Percentiles rank a stretch among this genome's conserved stretches.
These are phyloP conservation scores for Poeciliopsis infans DNA, from an alignment of 2,797 vertebrate genomes.

Conservation along the genomic window DNA sequence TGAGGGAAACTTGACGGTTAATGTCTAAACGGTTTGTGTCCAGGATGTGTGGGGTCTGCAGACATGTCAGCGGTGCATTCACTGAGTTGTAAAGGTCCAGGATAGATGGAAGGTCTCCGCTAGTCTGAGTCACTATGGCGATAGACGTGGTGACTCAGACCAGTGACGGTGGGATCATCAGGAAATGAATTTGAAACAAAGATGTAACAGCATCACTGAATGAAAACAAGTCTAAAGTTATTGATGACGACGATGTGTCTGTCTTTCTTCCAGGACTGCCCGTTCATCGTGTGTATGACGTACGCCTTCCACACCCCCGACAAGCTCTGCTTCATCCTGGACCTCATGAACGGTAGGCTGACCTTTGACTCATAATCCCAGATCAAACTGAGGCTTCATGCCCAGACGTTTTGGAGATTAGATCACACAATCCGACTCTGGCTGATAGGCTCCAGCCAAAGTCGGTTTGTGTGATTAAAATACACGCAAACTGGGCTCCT, in stretches of 20 bases:
- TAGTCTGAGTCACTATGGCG: neutral
- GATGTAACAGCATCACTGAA: neutral
- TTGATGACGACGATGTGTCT: neutral
- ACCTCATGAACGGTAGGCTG: slow-evolving; percentile 94
- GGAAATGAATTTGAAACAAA: neutral
- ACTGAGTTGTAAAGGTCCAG: neutral
- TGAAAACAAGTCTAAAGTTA: neutral
- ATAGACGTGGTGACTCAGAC: neutral
- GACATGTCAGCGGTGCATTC: neutral
- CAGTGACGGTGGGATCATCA: neutral
- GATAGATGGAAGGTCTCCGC: neutral
- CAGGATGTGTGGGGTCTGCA: neutral
- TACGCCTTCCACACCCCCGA: slow-evolving; percentile 99
- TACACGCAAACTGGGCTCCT: no score
- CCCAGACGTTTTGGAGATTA: slow-evolving; percentile 13
- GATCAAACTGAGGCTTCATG: slow-evolving; percentile 11
- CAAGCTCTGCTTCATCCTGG: slow-evolving; percentile 99
- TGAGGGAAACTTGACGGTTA: neutral
- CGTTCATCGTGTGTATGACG: slow-evolving; percentile 99
- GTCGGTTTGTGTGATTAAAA: no score
- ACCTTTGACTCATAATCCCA: neutral
- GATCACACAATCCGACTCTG: slow-evolving; percentile 25
- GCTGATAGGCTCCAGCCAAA: neutral
- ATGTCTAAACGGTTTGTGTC: neutral
- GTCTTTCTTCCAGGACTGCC: slow-evolving; percentile 86